Percentiles rank a stretch among this genome's conserved stretches.
phyloP scores from a whole-genome alignment of 23 tunicate species.

The Botrylloides violaceus region DNA sequence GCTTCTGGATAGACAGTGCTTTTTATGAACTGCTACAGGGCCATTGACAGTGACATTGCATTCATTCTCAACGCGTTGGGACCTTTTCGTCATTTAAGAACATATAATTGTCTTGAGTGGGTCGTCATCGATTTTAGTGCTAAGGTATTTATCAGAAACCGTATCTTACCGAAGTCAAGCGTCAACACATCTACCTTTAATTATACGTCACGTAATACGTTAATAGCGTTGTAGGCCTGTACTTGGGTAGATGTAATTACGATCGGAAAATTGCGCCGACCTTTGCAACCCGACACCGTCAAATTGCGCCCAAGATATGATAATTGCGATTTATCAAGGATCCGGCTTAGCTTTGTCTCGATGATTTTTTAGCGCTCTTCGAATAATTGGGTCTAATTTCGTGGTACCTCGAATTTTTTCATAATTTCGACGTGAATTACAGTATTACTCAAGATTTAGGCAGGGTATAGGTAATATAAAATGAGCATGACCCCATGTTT shows the following conservation, averaged over 20 bases:
- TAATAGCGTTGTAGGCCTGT: background rate
- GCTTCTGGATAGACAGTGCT: too few relatives aligned
- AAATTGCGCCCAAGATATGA: slow-evolving; percentile 5
- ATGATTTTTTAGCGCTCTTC: background rate
- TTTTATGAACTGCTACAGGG: too few relatives aligned
- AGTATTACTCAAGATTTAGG: background rate
- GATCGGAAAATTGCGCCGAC: background rate
- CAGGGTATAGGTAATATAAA: background rate
- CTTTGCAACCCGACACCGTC: slow-evolving; percentile 3
- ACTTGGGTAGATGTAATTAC: background rate
- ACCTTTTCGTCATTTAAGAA: too few relatives aligned
- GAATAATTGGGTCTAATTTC: background rate
- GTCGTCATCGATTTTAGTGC: too few relatives aligned
- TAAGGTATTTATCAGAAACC: too few relatives aligned
- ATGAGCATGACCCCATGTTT: too few relatives aligned
- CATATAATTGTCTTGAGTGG: too few relatives aligned
- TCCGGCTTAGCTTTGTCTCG: background rate
- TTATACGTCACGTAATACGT: background rate
- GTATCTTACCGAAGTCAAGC: too few relatives aligned
- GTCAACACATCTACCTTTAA: background rate
- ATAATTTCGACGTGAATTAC: background rate
- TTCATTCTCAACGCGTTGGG: too few relatives aligned
- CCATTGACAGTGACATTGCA: too few relatives aligned
- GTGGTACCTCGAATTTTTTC: background rate
- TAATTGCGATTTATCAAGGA: slow-evolving; percentile 10